These are phyloP conservation scores for Lota lota DNA, from an alignment of 2,113 vertebrate species.

Conservation along the genomic window DNA sequence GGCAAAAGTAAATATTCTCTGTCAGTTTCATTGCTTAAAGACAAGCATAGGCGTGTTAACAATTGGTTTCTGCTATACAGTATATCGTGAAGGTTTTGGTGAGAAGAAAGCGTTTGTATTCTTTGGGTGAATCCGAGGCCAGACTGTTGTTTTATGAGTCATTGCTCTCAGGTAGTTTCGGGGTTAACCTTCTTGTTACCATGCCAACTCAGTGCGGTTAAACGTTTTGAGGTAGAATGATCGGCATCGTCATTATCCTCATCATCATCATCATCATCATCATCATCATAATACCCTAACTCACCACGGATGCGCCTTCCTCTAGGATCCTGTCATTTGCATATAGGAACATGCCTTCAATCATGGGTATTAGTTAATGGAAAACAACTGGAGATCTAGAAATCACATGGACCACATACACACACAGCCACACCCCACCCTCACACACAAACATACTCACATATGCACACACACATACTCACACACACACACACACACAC, in stretches of 20 bases:
- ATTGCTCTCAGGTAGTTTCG: neutral
- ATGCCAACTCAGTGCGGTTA: too few relatives aligned
- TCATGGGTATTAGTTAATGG: conserved; percentile 16
- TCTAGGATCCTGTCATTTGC: conserved; percentile 1
- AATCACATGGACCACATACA: conserved; percentile 9
- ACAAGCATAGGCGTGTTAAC: conserved; percentile 39
- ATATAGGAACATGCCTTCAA: conserved; percentile 20
- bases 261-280: too few relatives aligned
- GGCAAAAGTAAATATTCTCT: conserved; percentile 10
- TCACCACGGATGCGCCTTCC: too few relatives aligned
- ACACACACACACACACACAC: too few relatives aligned
- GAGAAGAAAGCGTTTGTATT: too few relatives aligned
- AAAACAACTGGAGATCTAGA: conserved; percentile 27
- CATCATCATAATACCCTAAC: too few relatives aligned
- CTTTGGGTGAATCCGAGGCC: too few relatives aligned
- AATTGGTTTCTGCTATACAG: conserved; percentile 15
- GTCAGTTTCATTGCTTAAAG: neutral
- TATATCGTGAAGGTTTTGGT: neutral
- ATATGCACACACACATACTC: too few relatives aligned
- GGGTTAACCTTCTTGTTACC: too few relatives aligned
- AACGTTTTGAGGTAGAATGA: neutral
- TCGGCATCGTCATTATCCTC: neutral
- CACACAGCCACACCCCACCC: neutral
- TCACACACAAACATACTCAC: neutral
- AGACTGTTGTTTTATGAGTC: conserved; percentile 22